Evolutionary conservation across 2,888 invertebrate genomes (phyloP).

Genomic region (Torymus aiolomorphi): DNA sequence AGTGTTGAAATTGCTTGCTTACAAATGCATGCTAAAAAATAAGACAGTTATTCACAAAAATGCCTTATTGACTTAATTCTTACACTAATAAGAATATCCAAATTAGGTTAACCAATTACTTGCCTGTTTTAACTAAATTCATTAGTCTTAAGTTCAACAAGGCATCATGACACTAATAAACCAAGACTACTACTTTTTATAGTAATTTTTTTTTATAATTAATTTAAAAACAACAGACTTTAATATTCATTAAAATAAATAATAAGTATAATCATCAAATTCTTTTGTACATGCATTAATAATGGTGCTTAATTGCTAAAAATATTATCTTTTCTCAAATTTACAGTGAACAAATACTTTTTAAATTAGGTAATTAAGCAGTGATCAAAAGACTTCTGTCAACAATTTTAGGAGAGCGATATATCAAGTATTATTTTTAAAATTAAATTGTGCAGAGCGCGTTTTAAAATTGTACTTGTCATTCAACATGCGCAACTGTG

Average conservation of each 20-base stretch:
- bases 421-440: slow-evolving; percentile 30
- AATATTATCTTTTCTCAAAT: not conserved
- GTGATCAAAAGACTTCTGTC: slow-evolving; percentile 13
- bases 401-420: slow-evolving; percentile 16
- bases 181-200: not conserved
- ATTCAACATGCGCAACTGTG: slow-evolving; percentile 17
- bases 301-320: slow-evolving; percentile 32
- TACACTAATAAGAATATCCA: slow-evolving; percentile 13
- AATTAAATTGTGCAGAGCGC: slow-evolving; percentile 1
- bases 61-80: slow-evolving; percentile 22
- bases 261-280: not conserved
- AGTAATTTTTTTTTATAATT: slow-evolving; percentile 16
- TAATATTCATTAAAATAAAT: slow-evolving; percentile 11
- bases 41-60: slow-evolving; percentile 2
- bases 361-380: slow-evolving; percentile 6
- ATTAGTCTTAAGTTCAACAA: not conserved
- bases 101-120: not conserved
- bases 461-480: slow-evolving; percentile 31
- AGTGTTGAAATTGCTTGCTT: slow-evolving; percentile 1
- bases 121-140: not conserved
- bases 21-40: slow-evolving; percentile 2
- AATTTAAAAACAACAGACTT: slow-evolving; percentile 25
- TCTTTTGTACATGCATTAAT: not conserved
- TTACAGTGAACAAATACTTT: not conserved
- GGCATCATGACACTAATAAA: slow-evolving; percentile 9